phyloP scores from a whole-genome alignment of 2,113 vertebrate genomes.

The Brachionichthys hirsutus region DNA sequence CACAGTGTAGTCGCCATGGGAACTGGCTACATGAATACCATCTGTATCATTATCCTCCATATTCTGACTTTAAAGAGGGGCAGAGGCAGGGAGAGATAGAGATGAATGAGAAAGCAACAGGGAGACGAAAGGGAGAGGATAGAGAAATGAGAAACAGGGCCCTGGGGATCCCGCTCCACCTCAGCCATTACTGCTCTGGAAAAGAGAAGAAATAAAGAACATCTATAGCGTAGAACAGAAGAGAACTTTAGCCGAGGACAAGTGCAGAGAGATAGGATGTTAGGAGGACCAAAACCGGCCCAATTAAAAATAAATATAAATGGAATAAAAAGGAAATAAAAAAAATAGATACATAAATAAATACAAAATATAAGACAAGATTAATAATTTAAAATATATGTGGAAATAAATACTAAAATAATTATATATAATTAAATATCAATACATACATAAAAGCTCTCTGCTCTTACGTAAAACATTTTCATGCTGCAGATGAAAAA shows the following conservation, averaged over 20 bases:
- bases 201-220: constrained; percentile 7
- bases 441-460: too few species aligned
- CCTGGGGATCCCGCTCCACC: constrained; percentile 27
- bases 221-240: not conserved
- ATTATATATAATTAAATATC: too few species aligned
- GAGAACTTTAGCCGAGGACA: constrained; percentile 19
- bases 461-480: too few species aligned
- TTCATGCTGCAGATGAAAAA: too few species aligned
- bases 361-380: too few species aligned
- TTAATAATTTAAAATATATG: too few species aligned
- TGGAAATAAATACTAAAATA: too few species aligned
- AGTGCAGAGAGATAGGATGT: not conserved
- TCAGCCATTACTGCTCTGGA: constrained; percentile 18
- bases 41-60: constrained; percentile 48
- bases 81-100: constrained; percentile 21
- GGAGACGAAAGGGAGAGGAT: constrained; percentile 7
- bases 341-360: too few species aligned
- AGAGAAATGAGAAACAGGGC: not conserved
- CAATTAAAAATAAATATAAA: too few species aligned
- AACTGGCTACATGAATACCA: constrained; percentile 52
- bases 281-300: too few species aligned
- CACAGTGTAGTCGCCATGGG: constrained; percentile 58
- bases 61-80: constrained; percentile 26
- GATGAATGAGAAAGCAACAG: constrained; percentile 28
- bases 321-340: too few species aligned